Percentiles rank a stretch among this genome's conserved stretches.
Evolutionary conservation across 1,140 invertebrate species (phyloP).

Genomic region (Drosophila kikkawai): DNA sequence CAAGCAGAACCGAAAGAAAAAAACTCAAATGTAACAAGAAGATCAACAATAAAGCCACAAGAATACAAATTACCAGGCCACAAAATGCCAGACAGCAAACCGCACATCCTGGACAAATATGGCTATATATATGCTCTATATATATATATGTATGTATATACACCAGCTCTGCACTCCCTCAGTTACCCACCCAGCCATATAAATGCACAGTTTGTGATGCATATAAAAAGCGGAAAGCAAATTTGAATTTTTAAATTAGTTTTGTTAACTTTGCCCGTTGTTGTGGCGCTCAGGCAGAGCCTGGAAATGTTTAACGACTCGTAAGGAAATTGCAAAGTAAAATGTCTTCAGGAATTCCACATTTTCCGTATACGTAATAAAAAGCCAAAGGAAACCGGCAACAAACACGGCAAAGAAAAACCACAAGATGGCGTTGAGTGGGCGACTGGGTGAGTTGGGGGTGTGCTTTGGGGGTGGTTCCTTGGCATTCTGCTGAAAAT

Average conservation of each 20-base stretch:
- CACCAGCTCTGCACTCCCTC: background rate
- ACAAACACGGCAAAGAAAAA: constrained; percentile 59
- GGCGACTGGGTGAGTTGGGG: constrained; percentile 17
- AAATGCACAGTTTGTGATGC: constrained; percentile 79
- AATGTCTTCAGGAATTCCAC: constrained; percentile 83
- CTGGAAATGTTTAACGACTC: constrained; percentile 84
- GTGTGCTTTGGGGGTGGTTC: constrained; percentile 20
- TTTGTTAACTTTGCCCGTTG: constrained; percentile 81
- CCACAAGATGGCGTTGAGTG: constrained; percentile 71
- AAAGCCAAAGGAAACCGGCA: constrained; percentile 63
- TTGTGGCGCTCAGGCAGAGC: constrained; percentile 55
- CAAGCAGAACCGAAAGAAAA: constrained; percentile 33
- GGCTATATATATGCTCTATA: constrained; percentile 1
- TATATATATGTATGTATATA: constrained; percentile 3
- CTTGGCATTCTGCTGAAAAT: constrained; percentile 64
- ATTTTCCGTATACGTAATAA: constrained; percentile 82
- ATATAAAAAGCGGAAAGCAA: constrained; percentile 83
- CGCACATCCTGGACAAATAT: constrained; percentile 29
- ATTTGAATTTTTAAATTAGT: constrained; percentile 84
- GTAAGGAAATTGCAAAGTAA: constrained; percentile 84
- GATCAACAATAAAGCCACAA: constrained; percentile 78
- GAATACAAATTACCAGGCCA: constrained; percentile 78
- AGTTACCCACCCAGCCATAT: constrained; percentile 61
- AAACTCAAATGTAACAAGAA: constrained; percentile 66
- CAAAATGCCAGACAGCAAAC: constrained; percentile 50